phyloP scores from a whole-genome alignment of 1,140 invertebrate genomes.

The Brachionus rubens region DNA sequence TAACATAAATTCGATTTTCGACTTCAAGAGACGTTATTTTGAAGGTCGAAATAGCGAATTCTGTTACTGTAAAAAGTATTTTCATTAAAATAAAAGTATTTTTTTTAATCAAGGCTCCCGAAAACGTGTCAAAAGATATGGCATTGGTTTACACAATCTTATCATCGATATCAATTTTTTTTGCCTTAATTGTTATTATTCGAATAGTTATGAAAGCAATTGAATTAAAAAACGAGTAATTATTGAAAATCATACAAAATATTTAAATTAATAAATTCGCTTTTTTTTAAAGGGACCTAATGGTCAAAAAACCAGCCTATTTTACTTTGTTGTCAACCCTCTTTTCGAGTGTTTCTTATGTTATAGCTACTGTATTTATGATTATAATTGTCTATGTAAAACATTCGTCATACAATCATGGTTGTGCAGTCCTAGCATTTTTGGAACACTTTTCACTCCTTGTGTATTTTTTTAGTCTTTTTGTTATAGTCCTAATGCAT shows the following conservation, averaged over 20 bases:
- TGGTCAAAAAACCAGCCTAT: conserved; percentile 4
- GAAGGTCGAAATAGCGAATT: too few species aligned
- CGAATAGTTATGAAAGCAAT: background rate
- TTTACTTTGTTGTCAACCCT: background rate
- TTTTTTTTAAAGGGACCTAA: background rate
- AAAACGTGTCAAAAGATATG: background rate
- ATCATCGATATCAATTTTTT: conserved; percentile 10
- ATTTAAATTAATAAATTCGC: too few species aligned
- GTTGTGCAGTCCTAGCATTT: background rate
- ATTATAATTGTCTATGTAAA: background rate
- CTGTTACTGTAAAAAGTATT: too few species aligned
- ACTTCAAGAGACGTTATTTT: too few species aligned
- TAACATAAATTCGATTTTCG: too few species aligned
- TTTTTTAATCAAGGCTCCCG: too few species aligned
- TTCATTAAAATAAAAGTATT: too few species aligned
- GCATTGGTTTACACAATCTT: background rate
- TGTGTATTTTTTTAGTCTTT: conserved; percentile 32
- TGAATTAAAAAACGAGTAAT: conserved; percentile 11
- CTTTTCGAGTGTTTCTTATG: background rate
- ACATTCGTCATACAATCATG: background rate
- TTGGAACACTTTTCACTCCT: conserved; percentile 12
- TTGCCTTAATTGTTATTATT: background rate
- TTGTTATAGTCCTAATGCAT: conserved; percentile 7
- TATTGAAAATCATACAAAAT: too few species aligned
- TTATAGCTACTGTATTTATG: background rate